Percentiles rank a stretch among this genome's conserved stretches.
phyloP scores from a whole-genome alignment of 2,888 invertebrate species.

The Pammene aurita region DNA sequence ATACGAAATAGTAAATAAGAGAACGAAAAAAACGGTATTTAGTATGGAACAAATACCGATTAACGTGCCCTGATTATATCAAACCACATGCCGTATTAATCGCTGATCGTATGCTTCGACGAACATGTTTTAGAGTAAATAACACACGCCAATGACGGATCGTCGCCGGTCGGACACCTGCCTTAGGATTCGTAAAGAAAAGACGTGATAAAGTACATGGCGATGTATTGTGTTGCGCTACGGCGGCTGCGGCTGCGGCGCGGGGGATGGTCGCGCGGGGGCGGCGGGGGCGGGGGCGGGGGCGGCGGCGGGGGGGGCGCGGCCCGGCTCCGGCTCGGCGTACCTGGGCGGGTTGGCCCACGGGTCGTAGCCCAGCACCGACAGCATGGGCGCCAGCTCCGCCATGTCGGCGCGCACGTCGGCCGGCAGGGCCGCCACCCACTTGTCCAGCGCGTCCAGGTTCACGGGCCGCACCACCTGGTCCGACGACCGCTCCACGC shows the following conservation, averaged over 20 bases:
- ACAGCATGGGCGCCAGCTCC: slow-evolving; percentile 96
- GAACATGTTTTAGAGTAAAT: too few relatives aligned
- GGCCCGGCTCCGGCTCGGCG: slow-evolving; percentile 84
- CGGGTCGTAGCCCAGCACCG: slow-evolving; percentile 96
- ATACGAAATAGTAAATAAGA: too few relatives aligned
- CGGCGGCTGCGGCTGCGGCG: slow-evolving; percentile 22
- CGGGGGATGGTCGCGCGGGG: slow-evolving; percentile 23
- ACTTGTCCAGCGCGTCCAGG: slow-evolving; percentile 96
- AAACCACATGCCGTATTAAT: too few relatives aligned
- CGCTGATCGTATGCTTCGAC: too few relatives aligned
- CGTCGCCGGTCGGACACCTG: too few relatives aligned
- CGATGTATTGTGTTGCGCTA: slow-evolving; percentile 21
- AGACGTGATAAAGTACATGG: slow-evolving; percentile 10
- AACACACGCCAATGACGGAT: too few relatives aligned
- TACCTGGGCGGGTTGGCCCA: slow-evolving; percentile 98
- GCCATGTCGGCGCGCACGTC: slow-evolving; percentile 97
- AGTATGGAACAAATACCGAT: too few relatives aligned
- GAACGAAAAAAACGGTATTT: too few relatives aligned
- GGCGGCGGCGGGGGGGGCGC: slow-evolving; percentile 81
- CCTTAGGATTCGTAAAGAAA: neutral
- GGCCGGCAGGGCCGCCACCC: slow-evolving; percentile 94
- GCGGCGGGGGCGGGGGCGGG: slow-evolving; percentile 73
- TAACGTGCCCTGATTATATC: too few relatives aligned
- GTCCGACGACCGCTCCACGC: slow-evolving; percentile 98
- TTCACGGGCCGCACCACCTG: slow-evolving; percentile 99